phyloP scores from a whole-genome alignment of 2,888 invertebrate species.

The Meiosimyza platycephala region DNA sequence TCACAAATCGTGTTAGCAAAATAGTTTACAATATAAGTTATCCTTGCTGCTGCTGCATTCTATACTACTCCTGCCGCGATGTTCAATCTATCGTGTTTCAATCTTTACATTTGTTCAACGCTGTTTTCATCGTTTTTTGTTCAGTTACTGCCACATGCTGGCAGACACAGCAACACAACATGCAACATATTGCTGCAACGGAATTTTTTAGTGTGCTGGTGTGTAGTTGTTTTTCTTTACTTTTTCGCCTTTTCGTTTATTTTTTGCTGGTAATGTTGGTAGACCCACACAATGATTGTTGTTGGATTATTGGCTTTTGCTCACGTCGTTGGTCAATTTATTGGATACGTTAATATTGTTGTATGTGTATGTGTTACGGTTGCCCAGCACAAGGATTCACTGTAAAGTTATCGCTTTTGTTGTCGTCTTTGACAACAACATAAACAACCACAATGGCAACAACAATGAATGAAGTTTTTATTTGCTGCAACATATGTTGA shows the following conservation, averaged over 20 bases:
- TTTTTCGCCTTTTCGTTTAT: not conserved
- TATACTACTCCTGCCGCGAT: not conserved
- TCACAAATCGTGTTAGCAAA: slow-evolving; percentile 35
- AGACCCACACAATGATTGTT: slow-evolving; percentile 29
- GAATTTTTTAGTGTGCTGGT: slow-evolving; percentile 19
- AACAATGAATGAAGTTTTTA: too few species aligned
- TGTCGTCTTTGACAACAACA: too few species aligned
- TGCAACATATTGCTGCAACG: slow-evolving; percentile 37
- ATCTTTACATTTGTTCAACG: not conserved
- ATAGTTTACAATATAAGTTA: slow-evolving; percentile 27
- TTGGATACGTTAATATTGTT: slow-evolving; percentile 51
- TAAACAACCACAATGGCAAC: too few species aligned
- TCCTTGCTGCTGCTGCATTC: not conserved
- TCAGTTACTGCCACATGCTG: too few species aligned
- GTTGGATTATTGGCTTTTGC: slow-evolving; percentile 52
- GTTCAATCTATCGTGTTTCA: not conserved
- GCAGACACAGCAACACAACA: slow-evolving; percentile 35
- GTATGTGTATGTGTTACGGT: too few species aligned
- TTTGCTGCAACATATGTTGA: too few species aligned
- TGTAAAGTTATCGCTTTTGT: too few species aligned
- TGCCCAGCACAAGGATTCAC: too few species aligned
- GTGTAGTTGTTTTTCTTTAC: not conserved
- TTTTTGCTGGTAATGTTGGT: slow-evolving; percentile 29
- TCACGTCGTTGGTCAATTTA: slow-evolving; percentile 59
- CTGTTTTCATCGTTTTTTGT: not conserved